A percentile compares a stretch with the other conserved stretches of the same genome.
These are phyloP conservation scores for Stigmatopora argus DNA, from an alignment of 2,113 vertebrate genomes.

Conservation along the genomic window DNA sequence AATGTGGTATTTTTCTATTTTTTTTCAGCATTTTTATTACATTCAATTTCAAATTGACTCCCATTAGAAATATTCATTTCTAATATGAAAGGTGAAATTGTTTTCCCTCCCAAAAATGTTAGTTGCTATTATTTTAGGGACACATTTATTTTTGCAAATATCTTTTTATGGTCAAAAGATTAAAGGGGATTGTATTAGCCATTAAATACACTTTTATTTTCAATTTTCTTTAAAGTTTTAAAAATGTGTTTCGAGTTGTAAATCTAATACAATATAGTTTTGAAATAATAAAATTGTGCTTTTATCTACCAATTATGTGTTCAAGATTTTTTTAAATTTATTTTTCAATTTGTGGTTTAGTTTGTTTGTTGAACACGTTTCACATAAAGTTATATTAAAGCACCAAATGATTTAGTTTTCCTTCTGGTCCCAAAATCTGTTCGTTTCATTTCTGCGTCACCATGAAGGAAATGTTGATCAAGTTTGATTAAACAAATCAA, in stretches of 20 bases:
- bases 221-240: too few relatives aligned
- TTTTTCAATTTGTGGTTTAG: background rate
- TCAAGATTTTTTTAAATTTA: background rate
- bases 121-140: background rate
- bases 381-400: background rate
- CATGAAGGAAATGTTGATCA: background rate
- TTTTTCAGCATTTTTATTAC: too few relatives aligned
- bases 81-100: too few relatives aligned
- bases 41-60: too few relatives aligned
- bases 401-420: background rate
- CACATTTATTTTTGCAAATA: background rate
- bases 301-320: background rate
- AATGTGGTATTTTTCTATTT: too few relatives aligned
- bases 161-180: background rate
- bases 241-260: too few relatives aligned
- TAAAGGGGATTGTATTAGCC: too few relatives aligned
- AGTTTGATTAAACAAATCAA: constrained; percentile 33
- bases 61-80: too few relatives aligned
- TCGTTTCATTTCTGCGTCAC: background rate
- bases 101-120: too few relatives aligned
- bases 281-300: background rate
- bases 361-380: background rate
- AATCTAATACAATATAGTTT: background rate
- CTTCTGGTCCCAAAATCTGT: background rate
- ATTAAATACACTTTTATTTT: too few relatives aligned